Base-by-base conservation (phyloP, 2,113 vertebrate genomes). In the Tursiops truncatus region DNA sequence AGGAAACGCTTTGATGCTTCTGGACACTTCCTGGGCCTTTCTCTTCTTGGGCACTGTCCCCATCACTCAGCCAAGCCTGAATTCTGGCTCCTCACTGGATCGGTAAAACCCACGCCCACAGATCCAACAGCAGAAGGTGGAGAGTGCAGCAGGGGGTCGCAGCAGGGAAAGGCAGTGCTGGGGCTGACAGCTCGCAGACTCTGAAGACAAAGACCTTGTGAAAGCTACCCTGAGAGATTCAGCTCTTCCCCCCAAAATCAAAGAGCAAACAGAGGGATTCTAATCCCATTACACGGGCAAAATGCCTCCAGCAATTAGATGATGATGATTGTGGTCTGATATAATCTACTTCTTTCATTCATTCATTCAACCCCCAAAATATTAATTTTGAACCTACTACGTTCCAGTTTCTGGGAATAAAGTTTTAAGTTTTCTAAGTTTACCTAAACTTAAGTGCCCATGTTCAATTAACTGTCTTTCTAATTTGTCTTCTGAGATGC, bases 151-250 rank as follows among this genome's bases (percentile, higher is more conserved):
- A 36, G 8, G 28, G 14, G 20, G n/a, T 15, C 26, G 7, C 41
- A 53, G 73, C 28, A 36, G 17, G 7, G 36, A 6, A 26, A 0
- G 0, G 50, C 6, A 25, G 17, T 12, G 0, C 3, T 28, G 3
- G 28, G n/a, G 7, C 38, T 31, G 53, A 44, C 63, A 73, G 56
- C 58, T 47, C 0, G 2, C 4, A 5, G 20, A 26, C 36, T n/a
- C 23, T 17, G 63, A 83, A 56, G 38, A 68, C 47, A 38, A 71
- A 50, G 18, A 38, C 38, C 44, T 73, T 2, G 58, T 9, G 50
- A 83, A 74, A 70, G 10, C 77, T 77, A 12, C 63, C 26, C 12
- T 5, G 74, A 56, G 21, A 13, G 53, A 41, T 15, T 71, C 4
- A 71, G 41, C 23, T 47, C 23, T 73, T 87, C 17, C 60, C 67